Evolutionary conservation across 2,797 vertebrate species (phyloP).

Genomic region (Amphiprion clarkii): DNA sequence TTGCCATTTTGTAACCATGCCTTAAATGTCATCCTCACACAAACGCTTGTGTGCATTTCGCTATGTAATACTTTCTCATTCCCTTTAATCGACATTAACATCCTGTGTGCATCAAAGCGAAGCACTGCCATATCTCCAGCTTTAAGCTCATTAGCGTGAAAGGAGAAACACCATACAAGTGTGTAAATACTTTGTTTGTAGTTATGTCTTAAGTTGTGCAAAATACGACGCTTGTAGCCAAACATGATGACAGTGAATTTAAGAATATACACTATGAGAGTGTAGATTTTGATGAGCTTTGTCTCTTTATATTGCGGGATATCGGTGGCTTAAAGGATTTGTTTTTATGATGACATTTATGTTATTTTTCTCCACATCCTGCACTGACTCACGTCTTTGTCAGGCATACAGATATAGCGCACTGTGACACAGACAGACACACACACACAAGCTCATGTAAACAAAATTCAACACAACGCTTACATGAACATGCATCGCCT

Average conservation of each 20-base stretch:
- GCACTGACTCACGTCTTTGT: constrained; percentile 23
- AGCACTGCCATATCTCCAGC: constrained; percentile 19
- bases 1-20: constrained; percentile 29
- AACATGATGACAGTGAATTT: constrained; percentile 3
- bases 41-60: constrained; percentile 40
- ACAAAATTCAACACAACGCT: constrained; percentile 3
- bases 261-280: not conserved
- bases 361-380: constrained; percentile 14
- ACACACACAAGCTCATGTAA: constrained; percentile 1
- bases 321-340: constrained; percentile 11
- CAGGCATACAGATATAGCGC: not conserved
- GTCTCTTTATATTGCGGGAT: constrained; percentile 8
- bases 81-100: constrained; percentile 55
- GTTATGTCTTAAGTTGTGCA: constrained; percentile 25
- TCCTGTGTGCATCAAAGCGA: constrained; percentile 42
- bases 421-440: not conserved
- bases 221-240: constrained; percentile 4
- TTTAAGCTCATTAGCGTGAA: constrained; percentile 57
- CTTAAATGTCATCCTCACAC: constrained; percentile 15
- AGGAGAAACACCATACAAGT: constrained; percentile 19
- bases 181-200: constrained; percentile 46
- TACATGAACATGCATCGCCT: not conserved
- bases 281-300: not conserved
- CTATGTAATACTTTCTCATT: constrained; percentile 30
- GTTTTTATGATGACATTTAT: constrained; percentile 38